Evolutionary conservation across 2,113 vertebrate genomes (phyloP).

Genomic region (Carollia perspicillata): DNA sequence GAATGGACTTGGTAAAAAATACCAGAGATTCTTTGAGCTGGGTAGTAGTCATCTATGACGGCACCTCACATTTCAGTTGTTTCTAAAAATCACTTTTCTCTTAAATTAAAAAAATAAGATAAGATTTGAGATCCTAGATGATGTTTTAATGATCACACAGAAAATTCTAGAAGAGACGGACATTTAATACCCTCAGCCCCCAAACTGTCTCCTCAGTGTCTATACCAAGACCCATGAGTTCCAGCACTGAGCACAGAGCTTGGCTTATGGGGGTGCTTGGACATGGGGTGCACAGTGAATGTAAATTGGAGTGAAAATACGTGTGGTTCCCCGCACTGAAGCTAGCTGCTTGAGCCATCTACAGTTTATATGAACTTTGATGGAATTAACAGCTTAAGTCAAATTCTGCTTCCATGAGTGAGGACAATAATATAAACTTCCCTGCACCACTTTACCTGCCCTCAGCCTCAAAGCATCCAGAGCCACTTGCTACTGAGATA

Average conservation of each 20-base stretch:
- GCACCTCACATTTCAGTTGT: background rate
- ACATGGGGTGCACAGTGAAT: background rate
- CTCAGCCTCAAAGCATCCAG: background rate
- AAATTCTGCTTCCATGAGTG: background rate
- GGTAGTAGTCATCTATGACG: conserved; percentile 5
- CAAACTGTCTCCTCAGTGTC: background rate
- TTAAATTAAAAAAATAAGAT: background rate
- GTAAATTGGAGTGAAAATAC: background rate
- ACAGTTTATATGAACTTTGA: background rate
- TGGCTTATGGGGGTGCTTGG: background rate
- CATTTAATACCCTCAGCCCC: background rate
- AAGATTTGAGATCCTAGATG: conserved; percentile 41
- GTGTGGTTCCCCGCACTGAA: background rate
- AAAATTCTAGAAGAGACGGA: background rate
- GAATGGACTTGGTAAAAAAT: conserved; percentile 35
- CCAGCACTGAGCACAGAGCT: background rate
- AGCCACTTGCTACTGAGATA: background rate
- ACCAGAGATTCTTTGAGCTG: background rate
- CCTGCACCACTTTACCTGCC: background rate
- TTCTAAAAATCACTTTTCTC: conserved; percentile 46
- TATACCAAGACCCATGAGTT: background rate
- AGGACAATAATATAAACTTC: background rate
- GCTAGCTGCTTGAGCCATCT: background rate
- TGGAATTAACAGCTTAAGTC: background rate
- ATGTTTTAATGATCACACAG: conserved; percentile 40